These are phyloP conservation scores for Hycleus cichorii DNA, from an alignment of 1,140 invertebrate species.

Conservation along the genomic window DNA sequence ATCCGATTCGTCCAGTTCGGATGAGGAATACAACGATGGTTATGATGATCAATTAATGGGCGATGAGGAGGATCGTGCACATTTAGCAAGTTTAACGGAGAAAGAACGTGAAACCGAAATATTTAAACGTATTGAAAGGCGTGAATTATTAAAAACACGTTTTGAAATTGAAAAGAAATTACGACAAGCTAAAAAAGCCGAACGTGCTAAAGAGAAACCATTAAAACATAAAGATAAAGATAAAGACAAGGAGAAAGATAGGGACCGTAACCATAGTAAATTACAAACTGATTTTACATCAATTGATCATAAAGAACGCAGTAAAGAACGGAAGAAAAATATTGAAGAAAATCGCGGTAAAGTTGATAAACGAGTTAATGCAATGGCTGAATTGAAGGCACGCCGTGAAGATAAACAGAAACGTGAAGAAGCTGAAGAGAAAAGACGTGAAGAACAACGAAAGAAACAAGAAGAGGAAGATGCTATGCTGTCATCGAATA, in stretches of 20 bases:
- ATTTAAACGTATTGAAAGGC: constrained; percentile 89
- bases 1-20: constrained; percentile 48
- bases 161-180: constrained; percentile 97
- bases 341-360: constrained; percentile 74
- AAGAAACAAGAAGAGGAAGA: constrained; percentile 63
- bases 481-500: constrained; percentile 41
- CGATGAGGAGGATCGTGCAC: constrained; percentile 87
- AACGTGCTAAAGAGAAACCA: constrained; percentile 55
- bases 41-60: constrained; percentile 97
- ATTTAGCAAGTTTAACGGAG: constrained; percentile 88
- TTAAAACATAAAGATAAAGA: constrained; percentile 52
- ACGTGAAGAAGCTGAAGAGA: constrained; percentile 47
- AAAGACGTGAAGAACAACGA: constrained; percentile 44
- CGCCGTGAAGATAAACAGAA: constrained; percentile 67
- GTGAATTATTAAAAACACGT: constrained; percentile 85
- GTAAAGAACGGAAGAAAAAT: constrained; percentile 86
- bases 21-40: constrained; percentile 55
- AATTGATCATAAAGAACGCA: constrained; percentile 68
- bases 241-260: constrained; percentile 45
- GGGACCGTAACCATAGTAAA: constrained; percentile 44
- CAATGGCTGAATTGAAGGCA: constrained; percentile 85
- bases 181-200: constrained; percentile 74
- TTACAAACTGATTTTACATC: constrained; percentile 40
- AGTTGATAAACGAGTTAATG: constrained; percentile 82
- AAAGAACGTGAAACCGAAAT: constrained; percentile 96